Conservation (phyloP, 2,888 invertebrate genomes). For the Pycnomerus fuliginosus region DNA sequence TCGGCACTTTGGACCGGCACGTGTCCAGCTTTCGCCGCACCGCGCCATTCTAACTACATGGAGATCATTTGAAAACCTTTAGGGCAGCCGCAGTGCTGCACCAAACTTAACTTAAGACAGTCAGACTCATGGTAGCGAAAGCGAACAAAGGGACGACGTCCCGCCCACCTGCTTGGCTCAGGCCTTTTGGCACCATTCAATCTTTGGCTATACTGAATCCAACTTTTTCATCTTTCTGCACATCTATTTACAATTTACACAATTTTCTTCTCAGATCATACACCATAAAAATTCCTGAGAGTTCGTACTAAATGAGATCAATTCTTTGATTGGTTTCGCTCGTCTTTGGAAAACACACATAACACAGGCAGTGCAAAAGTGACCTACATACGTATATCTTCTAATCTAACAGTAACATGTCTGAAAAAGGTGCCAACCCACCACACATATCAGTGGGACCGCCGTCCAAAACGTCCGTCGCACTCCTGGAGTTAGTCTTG, state of each 20-base stretch:
- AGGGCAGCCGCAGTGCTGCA: constrained; percentile 40
- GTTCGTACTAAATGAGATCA: constrained; percentile 50
- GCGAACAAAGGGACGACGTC: constrained; percentile 44
- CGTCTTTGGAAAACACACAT: constrained; percentile 51
- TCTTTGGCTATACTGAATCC: constrained; percentile 53
- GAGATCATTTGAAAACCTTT: constrained; percentile 55
- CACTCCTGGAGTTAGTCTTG: constrained; percentile 56
- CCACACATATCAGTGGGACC: constrained; percentile 57
- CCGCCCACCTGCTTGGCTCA: constrained; percentile 38
- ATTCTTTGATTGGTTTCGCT: constrained; percentile 52
- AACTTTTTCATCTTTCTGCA: constrained; percentile 39
- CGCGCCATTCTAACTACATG: constrained; percentile 52
- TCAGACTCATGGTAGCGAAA: constrained; percentile 50
- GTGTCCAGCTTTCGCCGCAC: constrained; percentile 49
- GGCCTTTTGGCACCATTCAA: constrained; percentile 44
- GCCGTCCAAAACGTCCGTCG: constrained; percentile 54
- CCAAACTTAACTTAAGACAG: constrained; percentile 39
- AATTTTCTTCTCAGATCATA: constrained; percentile 32
- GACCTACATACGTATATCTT: constrained; percentile 43
- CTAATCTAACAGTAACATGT: constrained; percentile 52
- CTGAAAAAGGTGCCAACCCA: constrained; percentile 64
- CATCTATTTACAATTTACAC: constrained; percentile 36
- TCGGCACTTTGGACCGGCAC: constrained; percentile 42
- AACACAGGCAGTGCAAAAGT: constrained; percentile 31
- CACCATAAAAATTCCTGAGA: constrained; percentile 51